These are phyloP conservation scores for Haliclona indistincta DNA, from an alignment of 37 sponge, comb jelly and placozoan genomes.

Conservation along the genomic window DNA sequence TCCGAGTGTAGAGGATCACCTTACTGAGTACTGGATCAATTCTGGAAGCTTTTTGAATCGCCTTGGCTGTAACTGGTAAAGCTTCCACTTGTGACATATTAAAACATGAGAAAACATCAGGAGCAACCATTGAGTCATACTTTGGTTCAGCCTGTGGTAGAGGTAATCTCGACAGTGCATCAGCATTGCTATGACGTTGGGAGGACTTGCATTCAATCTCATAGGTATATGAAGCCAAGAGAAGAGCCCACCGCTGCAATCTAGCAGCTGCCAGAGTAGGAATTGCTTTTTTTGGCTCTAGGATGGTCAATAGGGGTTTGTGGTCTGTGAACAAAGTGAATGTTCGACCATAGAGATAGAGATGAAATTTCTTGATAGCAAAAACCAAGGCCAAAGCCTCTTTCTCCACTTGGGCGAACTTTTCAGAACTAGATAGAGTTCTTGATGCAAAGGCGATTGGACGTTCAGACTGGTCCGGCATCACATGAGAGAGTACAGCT, in stretches of 20 bases:
- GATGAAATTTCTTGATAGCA: constrained; percentile 55
- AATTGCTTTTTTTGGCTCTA: constrained; percentile 29
- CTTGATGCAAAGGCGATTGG: constrained; percentile 67
- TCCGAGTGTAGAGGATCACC: constrained; percentile 27
- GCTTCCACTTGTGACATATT: constrained; percentile 5
- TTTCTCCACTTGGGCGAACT: constrained; percentile 55
- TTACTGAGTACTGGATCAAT: constrained; percentile 40
- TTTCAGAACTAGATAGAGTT: constrained; percentile 34
- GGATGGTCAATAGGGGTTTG: constrained; percentile 41
- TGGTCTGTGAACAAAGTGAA: constrained; percentile 57
- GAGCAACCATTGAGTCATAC: too few relatives aligned
- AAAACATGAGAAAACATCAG: too few relatives aligned
- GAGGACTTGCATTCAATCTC: constrained; percentile 41
- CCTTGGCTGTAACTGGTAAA: constrained; percentile 12
- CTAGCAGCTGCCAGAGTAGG: constrained; percentile 35
- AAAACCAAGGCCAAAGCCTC: constrained; percentile 45
- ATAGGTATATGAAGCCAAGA: constrained; percentile 37
- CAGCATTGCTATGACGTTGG: constrained; percentile 46
- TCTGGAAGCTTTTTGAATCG: constrained; percentile 3
- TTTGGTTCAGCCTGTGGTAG: too few relatives aligned
- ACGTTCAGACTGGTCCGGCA: constrained; percentile 28
- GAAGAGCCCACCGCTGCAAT: constrained; percentile 52
- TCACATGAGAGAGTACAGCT: constrained; percentile 53
- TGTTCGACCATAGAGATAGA: constrained; percentile 59
- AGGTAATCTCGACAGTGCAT: constrained; percentile 42